phyloP scores from a whole-genome alignment of 37 sponge, comb jelly and placozoan species.

The Halisarca cf. caerulea region DNA sequence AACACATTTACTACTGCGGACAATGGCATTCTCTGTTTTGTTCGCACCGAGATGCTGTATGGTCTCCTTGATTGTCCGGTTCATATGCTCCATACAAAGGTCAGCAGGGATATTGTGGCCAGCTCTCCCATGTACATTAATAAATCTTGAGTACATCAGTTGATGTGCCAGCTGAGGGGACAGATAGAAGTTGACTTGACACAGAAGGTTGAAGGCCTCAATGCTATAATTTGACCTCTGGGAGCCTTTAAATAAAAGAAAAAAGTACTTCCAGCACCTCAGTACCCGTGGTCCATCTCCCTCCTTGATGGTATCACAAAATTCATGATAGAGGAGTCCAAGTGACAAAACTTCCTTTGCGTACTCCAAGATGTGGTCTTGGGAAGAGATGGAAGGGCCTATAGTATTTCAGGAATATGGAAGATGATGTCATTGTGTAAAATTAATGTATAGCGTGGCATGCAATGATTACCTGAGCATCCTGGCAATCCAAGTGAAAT shows the following conservation, averaged over 20 bases:
- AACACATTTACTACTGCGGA: not conserved
- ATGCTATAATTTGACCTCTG: conserved; percentile 25
- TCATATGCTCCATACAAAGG: conserved; percentile 48
- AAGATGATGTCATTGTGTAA: too few relatives aligned
- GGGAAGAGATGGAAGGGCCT: too few relatives aligned
- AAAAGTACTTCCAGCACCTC: conserved; percentile 28
- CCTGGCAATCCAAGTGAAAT: too few relatives aligned
- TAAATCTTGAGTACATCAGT: conserved; percentile 28
- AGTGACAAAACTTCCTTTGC: conserved; percentile 12
- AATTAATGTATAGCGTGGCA: too few relatives aligned
- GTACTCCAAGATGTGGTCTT: conserved; percentile 28
- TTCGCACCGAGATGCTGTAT: conserved; percentile 34
- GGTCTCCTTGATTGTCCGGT: conserved; percentile 19
- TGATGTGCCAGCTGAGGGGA: conserved; percentile 36
- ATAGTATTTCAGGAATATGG: too few relatives aligned
- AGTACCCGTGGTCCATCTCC: conserved; percentile 25
- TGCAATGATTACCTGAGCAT: too few relatives aligned
- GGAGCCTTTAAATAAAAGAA: conserved; percentile 11
- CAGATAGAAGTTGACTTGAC: conserved; percentile 30
- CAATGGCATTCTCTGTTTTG: conserved; percentile 27
- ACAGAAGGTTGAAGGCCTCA: conserved; percentile 32
- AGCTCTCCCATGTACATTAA: conserved; percentile 25
- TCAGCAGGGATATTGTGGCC: conserved; percentile 43
- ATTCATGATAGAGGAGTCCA: conserved; percentile 37
- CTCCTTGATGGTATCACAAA: conserved; percentile 32